Conservation (phyloP, 2,113 vertebrate species). For the Cisticola juncidis region DNA sequence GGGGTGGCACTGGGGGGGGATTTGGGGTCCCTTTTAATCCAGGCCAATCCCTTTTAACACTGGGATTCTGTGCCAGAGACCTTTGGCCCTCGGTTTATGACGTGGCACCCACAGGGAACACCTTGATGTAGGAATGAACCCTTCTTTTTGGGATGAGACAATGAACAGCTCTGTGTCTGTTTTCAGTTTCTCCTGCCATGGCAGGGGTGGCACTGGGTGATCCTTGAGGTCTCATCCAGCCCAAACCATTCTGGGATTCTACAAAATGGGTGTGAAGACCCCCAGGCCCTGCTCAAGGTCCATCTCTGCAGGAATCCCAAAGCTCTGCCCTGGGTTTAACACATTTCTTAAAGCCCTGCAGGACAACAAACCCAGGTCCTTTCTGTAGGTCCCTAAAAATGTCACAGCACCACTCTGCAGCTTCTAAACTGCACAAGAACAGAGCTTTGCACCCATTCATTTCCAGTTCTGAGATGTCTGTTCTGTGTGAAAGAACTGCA, state of each 20-base stretch:
- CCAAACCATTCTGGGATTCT: neutral
- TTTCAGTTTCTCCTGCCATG: too few relatives aligned
- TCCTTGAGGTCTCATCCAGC: neutral
- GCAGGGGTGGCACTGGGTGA: neutral
- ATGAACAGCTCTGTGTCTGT: too few relatives aligned
- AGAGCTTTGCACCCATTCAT: neutral
- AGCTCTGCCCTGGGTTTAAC: neutral
- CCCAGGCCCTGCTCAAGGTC: neutral
- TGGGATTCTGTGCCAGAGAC: too few relatives aligned
- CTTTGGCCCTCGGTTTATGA: too few relatives aligned
- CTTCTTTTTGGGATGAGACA: too few relatives aligned
- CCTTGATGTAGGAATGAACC: too few relatives aligned
- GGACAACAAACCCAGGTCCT: neutral
- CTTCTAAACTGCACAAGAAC: neutral
- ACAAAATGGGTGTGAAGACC: fast-evolving
- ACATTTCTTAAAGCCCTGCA: neutral
- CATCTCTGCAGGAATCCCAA: neutral
- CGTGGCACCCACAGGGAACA: too few relatives aligned
- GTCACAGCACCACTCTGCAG: fast-evolving
- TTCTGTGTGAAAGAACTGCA: neutral
- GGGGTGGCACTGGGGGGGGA: fast-evolving
- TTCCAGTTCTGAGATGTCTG: neutral
- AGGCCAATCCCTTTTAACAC: too few relatives aligned
- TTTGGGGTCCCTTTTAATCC: too few relatives aligned
- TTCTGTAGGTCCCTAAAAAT: fast-evolving